Evolutionary conservation across 2,888 invertebrate species (phyloP).

Genomic region (Autographa gamma): DNA sequence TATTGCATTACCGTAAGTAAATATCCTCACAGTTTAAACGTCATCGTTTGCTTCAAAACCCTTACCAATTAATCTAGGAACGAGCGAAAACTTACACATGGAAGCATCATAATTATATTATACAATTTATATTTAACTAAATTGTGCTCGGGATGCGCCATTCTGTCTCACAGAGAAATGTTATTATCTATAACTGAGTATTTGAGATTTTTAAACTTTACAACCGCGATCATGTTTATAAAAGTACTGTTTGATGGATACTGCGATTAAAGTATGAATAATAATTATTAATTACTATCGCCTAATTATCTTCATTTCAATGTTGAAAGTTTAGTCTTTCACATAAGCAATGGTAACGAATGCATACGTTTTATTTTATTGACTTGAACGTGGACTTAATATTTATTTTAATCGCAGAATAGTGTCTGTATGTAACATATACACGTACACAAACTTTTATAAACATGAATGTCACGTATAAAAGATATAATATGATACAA

Average conservation of each 20-base stretch:
- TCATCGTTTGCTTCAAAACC: conserved; percentile 33
- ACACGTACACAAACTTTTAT: neutral
- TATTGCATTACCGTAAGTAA: neutral
- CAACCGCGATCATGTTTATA: neutral
- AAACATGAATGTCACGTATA: neutral
- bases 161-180: conserved; percentile 34
- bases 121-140: conserved; percentile 60
- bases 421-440: neutral
- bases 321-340: too few relatives aligned
- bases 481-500: conserved; percentile 18
- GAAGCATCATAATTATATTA: conserved; percentile 46
- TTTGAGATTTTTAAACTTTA: conserved; percentile 31
- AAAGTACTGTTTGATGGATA: neutral
- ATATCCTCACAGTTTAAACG: neutral
- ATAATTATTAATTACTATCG: too few relatives aligned
- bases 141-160: conserved; percentile 64
- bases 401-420: neutral
- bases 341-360: too few relatives aligned
- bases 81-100: conserved; percentile 31
- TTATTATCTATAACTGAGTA: conserved; percentile 42
- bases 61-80: conserved; percentile 13
- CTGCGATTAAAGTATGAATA: neutral
- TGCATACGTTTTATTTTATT: too few relatives aligned
- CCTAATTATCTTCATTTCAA: too few relatives aligned
- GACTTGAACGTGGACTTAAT: neutral